phyloP scores from a whole-genome alignment of 53 echinoderm and acorn worm species.

The Stichopus horrens region DNA sequence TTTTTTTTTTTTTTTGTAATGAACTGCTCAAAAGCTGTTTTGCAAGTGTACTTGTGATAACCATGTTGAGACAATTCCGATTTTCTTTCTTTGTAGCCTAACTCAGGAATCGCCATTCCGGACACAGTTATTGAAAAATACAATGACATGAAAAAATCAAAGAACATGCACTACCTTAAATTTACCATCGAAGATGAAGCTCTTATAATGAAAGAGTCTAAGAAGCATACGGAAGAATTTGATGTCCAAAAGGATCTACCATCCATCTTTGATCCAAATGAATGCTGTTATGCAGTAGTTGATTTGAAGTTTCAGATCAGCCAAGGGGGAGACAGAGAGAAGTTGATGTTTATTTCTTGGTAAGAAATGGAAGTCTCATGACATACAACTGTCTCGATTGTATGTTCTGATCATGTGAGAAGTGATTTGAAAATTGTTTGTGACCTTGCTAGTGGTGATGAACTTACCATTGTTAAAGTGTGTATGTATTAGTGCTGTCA shows the following conservation, averaged over 20 bases:
- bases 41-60: too few species aligned
- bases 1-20: too few species aligned
- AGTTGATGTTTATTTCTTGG: conserved; percentile 20
- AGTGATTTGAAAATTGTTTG: too few species aligned
- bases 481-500: too few species aligned
- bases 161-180: not conserved
- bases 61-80: not conserved
- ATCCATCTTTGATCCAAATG: not conserved
- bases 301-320: not conserved
- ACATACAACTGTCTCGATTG: too few species aligned
- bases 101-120: not conserved
- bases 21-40: too few species aligned
- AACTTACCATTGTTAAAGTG: too few species aligned
- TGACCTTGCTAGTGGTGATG: too few species aligned
- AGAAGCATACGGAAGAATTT: not conserved
- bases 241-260: not conserved
- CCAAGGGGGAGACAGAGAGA: not conserved
- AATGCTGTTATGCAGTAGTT: conserved; percentile 2
- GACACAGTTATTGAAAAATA: not conserved
- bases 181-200: not conserved
- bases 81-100: not conserved
- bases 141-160: not conserved
- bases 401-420: too few species aligned
- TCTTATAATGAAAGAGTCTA: not conserved
- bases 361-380: not conserved